Evolutionary conservation across 1,140 invertebrate genomes (phyloP), one percentile per base, ranked within the genome.

Genomic region (Achroia grisella): DNA sequence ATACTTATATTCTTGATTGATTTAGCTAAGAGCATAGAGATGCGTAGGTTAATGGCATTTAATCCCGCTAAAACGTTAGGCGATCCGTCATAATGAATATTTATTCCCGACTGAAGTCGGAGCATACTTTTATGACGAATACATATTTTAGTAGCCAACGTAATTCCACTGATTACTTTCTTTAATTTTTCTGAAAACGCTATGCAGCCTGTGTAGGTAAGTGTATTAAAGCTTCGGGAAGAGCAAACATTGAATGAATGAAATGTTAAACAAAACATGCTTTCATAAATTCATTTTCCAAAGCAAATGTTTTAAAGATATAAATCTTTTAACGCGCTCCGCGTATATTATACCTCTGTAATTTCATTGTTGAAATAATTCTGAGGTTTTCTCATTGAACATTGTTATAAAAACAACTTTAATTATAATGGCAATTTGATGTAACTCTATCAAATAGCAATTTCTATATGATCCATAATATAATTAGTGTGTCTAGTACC

Each of bases 41-140:
- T 66, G 55, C 57, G 52, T 59, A 57, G 60, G 70, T 77, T 82
- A 82, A 85, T 68, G 73, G 56, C 69, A 74, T 85, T 82, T 85
- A 82, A 85, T 85, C 73, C 75, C 70, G 71, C 81, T 85, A 82
- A 85, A 85, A 85, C 81, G 77, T 59, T 64, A 72, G 62, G 58
- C 78, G 71, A 81, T 71, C 78, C 77, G 67, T 69, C 75, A 82
- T 85, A 85, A 82, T 85, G 81, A 85, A 85, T 82, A 82, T 82
- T 85, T 85, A 85, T 85, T 62, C 70, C 66, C 67, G 57, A 71
- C 73, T 76, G 67, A 76, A 74, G 66, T 72, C 63, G 69, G 63
- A 63, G 66, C 75, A 74, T 77, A 82, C 78, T 82, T 84, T 84
- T 82, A 80, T 75, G 72, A 75, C 76, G 76, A 67, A 80, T 81